These are phyloP conservation scores for Nemotelus pantherinus DNA, from an alignment of 2,888 invertebrate genomes.

Conservation along the genomic window DNA sequence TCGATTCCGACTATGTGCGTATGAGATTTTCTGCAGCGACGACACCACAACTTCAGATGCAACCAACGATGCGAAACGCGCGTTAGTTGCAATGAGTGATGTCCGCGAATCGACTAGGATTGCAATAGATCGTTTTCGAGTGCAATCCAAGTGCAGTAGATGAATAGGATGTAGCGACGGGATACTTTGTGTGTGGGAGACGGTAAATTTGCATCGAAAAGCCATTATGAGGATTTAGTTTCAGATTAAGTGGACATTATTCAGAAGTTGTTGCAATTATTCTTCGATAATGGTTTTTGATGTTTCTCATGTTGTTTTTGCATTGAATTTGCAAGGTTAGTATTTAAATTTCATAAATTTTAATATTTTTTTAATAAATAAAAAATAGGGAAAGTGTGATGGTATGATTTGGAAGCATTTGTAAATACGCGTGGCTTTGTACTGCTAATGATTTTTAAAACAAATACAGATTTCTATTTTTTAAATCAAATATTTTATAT, in stretches of 20 bases:
- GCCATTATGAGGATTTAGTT: conserved; percentile 29
- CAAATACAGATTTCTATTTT: no score
- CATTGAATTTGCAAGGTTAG: no score
- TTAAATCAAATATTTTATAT: no score
- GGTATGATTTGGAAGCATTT: no score
- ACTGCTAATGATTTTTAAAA: no score
- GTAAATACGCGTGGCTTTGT: no score
- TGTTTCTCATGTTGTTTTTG: no score
- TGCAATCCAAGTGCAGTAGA: background rate
- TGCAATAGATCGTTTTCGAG: conserved; percentile 12
- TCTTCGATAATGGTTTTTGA: conserved; percentile 5
- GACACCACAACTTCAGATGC: no score
- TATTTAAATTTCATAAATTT: no score
- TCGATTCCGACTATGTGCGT: conserved; percentile 4
- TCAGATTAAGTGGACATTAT: conserved; percentile 17
- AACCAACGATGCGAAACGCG: background rate
- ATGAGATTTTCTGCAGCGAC: conserved; percentile 5
- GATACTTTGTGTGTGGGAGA: conserved; percentile 29
- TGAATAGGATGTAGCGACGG: conserved; percentile 11
- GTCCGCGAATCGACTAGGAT: background rate
- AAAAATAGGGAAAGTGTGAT: no score
- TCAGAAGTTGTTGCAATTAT: conserved; percentile 32
- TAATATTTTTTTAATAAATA: no score
- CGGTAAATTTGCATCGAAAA: conserved; percentile 2
- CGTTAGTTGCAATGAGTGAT: background rate